phyloP scores from a whole-genome alignment of 1,140 invertebrate genomes.

The Hirudo medicinalis region DNA sequence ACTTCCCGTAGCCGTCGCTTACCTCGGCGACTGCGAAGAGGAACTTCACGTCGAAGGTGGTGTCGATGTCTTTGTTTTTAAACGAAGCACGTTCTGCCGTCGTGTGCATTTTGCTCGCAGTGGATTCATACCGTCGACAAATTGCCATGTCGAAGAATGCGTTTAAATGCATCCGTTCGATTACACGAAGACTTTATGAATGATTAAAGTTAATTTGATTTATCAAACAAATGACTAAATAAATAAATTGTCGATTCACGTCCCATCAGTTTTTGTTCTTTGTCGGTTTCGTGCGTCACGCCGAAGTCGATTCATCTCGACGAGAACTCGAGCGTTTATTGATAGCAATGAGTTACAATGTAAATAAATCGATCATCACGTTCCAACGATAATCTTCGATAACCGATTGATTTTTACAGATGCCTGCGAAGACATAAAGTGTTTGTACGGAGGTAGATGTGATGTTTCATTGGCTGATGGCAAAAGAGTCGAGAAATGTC shows the following conservation, averaged over 20 bases:
- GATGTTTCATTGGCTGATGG: neutral
- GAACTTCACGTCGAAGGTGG: neutral
- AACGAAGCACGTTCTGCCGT: neutral
- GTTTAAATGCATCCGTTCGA: neutral
- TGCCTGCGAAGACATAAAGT: neutral
- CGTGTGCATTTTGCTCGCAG: neutral
- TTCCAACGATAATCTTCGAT: neutral
- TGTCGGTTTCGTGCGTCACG: neutral
- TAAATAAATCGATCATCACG: neutral
- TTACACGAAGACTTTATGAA: neutral
- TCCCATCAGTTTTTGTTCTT: no score
- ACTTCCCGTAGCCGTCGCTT: slow-evolving; percentile 46
- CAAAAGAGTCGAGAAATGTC: slow-evolving; percentile 1
- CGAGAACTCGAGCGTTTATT: neutral
- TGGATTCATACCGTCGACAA: neutral
- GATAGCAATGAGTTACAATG: neutral
- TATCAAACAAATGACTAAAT: no score
- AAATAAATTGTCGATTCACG: no score
- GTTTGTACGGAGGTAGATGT: slow-evolving; percentile 7
- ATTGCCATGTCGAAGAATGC: no score
- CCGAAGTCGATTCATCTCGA: neutral
- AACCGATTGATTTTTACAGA: neutral
- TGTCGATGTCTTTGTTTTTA: neutral
- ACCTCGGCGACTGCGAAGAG: neutral
- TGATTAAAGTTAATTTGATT: neutral